phyloP scores from a whole-genome alignment of 1,140 invertebrate genomes.

The Zaprionus lachaisei region DNA sequence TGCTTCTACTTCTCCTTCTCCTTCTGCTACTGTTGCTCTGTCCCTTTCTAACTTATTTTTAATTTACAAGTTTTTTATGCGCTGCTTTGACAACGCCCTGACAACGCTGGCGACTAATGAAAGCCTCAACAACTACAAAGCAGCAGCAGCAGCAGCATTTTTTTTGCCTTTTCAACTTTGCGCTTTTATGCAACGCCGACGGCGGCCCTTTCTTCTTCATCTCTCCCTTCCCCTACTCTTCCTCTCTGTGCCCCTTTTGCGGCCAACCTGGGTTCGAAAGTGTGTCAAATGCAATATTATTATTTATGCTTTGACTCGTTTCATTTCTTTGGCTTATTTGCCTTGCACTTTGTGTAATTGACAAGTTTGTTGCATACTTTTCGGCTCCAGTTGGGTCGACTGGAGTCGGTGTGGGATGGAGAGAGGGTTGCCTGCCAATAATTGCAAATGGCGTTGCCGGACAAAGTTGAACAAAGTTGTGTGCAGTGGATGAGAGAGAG shows the following conservation, averaged over 20 bases:
- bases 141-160: conserved; percentile 25
- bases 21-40: not conserved
- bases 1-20: not conserved
- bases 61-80: conserved; percentile 55
- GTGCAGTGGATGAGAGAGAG: not conserved
- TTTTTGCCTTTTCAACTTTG: conserved; percentile 57
- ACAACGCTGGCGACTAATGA: conserved; percentile 34
- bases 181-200: conserved; percentile 46
- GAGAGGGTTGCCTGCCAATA: conserved; percentile 35
- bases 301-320: conserved; percentile 43
- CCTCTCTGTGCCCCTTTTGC: not conserved
- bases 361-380: conserved; percentile 53
- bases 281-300: conserved; percentile 60
- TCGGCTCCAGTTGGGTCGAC: not conserved
- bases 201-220: not conserved
- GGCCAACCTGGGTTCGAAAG: conserved; percentile 31
- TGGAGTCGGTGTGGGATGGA: not conserved
- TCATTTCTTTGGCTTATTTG: conserved; percentile 37
- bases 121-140: conserved; percentile 50
- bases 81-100: conserved; percentile 41
- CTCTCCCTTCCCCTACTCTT: not conserved
- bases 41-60: conserved; percentile 44
- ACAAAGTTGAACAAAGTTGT: conserved; percentile 6
- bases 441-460: conserved; percentile 32
- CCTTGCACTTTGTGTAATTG: conserved; percentile 52